Evolutionary conservation across 2,113 vertebrate genomes (phyloP).

Genomic region (Anhinga rufa): DNA sequence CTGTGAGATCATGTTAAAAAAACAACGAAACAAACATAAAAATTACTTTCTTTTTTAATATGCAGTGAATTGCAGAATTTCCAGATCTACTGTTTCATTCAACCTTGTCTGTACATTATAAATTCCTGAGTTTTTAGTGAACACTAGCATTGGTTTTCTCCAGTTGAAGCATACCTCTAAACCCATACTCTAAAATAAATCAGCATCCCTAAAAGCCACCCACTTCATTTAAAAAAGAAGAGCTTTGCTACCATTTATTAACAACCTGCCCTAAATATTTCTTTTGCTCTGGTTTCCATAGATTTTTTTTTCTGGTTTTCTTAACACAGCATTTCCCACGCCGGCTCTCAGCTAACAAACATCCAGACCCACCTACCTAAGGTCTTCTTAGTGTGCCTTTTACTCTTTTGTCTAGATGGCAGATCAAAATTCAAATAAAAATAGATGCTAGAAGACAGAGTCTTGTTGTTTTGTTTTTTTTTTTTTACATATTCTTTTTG

Average conservation of each 20-base stretch:
- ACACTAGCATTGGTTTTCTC: not conserved
- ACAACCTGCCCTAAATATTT: not conserved
- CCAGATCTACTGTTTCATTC: not conserved
- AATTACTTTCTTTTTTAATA: not conserved
- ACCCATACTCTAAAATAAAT: not conserved
- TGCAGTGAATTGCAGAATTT: not conserved
- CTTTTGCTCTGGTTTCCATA: not conserved
- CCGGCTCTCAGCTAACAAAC: not conserved
- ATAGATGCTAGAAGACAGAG: not conserved
- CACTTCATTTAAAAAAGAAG: not conserved
- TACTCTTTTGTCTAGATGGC: not conserved
- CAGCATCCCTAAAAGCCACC: not conserved
- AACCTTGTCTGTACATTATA: not conserved
- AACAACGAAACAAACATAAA: not conserved
- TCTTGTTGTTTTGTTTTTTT: no score
- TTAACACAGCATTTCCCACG: not conserved
- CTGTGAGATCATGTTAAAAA: not conserved
- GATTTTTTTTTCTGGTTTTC: not conserved
- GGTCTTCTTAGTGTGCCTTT: not conserved
- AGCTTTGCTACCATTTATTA: not conserved
- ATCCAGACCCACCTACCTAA: not conserved
- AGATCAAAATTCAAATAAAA: conserved; percentile 25
- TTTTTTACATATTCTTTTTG: conserved; percentile 14
- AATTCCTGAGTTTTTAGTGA: not conserved
- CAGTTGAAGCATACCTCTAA: not conserved